Percentiles rank a stretch among this genome's conserved stretches.
phyloP scores from a whole-genome alignment of 2,113 vertebrate species.

The Condylura cristata region DNA sequence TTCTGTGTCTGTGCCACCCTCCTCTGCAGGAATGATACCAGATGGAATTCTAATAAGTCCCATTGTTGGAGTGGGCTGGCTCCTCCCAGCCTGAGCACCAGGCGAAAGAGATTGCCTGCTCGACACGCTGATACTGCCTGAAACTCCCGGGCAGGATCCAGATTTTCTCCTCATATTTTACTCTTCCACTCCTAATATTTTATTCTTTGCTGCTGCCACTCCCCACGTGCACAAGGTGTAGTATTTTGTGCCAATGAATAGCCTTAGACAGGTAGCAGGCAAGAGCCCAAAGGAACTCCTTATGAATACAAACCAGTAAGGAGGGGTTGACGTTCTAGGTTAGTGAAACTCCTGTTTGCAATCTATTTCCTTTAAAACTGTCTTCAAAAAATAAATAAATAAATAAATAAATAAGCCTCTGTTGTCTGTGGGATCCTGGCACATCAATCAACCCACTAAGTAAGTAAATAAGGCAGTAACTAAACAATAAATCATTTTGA shows the following conservation, averaged over 20 bases:
- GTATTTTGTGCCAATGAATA: conserved; percentile 47
- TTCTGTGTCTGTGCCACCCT: conserved; percentile 47
- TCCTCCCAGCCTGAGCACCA: conserved; percentile 30
- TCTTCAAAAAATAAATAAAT: not conserved
- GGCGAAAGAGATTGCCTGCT: conserved; percentile 15
- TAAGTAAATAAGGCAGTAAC: conserved; percentile 81
- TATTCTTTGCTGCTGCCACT: not conserved
- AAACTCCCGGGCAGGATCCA: not conserved
- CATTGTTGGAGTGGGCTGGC: conserved; percentile 44
- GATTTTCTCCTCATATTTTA: conserved; percentile 20
- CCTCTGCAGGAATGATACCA: conserved; percentile 60
- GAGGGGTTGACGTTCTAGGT: conserved; percentile 44
- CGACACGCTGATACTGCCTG: not conserved
- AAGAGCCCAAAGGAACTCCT: conserved; percentile 67
- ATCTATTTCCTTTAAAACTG: conserved; percentile 67
- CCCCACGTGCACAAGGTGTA: not conserved
- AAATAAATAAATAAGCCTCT: no score
- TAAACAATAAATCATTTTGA: conserved; percentile 79
- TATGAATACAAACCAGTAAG: conserved; percentile 62
- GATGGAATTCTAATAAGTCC: conserved; percentile 64
- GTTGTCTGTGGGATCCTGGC: conserved; percentile 63
- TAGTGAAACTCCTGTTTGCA: conserved; percentile 71
- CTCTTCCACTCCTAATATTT: conserved; percentile 10
- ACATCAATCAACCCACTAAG: conserved; percentile 79
- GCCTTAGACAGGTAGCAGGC: conserved; percentile 55